phyloP scores from a whole-genome alignment of 2,888 invertebrate genomes.

The Chydorus sphaericus region DNA sequence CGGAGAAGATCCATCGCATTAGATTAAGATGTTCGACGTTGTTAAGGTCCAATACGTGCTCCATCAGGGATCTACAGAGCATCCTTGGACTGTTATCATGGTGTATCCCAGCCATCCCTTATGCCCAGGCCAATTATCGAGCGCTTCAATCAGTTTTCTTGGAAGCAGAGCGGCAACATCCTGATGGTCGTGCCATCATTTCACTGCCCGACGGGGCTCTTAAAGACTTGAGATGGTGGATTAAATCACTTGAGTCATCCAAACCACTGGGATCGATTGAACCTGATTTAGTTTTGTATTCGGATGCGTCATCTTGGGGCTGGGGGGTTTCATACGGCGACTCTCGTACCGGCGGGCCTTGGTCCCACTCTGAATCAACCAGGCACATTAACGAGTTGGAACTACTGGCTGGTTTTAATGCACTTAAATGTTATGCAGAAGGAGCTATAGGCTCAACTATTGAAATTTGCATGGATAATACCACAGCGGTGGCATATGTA shows the following conservation, averaged over 20 bases:
- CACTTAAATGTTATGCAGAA: not conserved
- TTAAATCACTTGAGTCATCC: too few relatives aligned
- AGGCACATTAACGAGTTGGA: not conserved
- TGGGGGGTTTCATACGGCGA: not conserved
- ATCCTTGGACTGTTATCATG: not conserved
- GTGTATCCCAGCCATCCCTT: not conserved
- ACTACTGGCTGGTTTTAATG: not conserved
- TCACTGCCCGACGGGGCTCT: too few relatives aligned
- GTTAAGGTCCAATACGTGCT: not conserved
- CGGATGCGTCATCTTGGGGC: not conserved
- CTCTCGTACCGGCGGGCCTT: slow-evolving; percentile 2
- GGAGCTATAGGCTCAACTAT: not conserved
- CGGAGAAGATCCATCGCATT: not conserved
- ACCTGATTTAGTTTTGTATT: too few relatives aligned
- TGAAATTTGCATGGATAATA: not conserved
- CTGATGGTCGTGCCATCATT: too few relatives aligned
- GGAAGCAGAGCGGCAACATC: too few relatives aligned
- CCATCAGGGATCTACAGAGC: not conserved
- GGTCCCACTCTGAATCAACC: not conserved
- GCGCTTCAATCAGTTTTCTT: not conserved
- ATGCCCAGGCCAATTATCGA: not conserved
- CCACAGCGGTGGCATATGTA: not conserved
- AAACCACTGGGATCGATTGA: too few relatives aligned
- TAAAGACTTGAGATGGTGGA: too few relatives aligned
- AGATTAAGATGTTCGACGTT: not conserved